These are phyloP conservation scores for Calcarius lapponicus DNA, from an alignment of 2,797 vertebrate genomes.

Conservation along the genomic window DNA sequence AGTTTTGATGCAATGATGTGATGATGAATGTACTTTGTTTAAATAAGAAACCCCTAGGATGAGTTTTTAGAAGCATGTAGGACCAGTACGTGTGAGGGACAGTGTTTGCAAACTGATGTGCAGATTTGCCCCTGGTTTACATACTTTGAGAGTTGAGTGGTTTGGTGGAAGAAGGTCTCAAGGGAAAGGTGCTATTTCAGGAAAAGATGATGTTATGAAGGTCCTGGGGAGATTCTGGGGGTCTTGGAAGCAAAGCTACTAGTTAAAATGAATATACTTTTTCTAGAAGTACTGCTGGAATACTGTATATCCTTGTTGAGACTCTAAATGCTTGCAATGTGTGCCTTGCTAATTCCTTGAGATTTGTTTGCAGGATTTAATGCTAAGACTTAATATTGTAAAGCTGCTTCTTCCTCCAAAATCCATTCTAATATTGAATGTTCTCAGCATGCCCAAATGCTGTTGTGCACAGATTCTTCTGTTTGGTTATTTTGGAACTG, in stretches of 20 bases:
- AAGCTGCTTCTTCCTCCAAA: neutral
- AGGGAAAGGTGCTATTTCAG: neutral
- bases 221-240: neutral
- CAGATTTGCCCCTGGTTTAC: neutral
- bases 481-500: slow-evolving; percentile 42
- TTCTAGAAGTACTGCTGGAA: neutral
- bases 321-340: neutral
- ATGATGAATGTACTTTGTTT: neutral
- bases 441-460: slow-evolving; percentile 9
- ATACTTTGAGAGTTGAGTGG: neutral
- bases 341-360: neutral
- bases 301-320: neutral
- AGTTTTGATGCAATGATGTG: neutral
- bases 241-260: neutral
- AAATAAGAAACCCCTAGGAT: neutral
- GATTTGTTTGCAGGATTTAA: slow-evolving; percentile 1
- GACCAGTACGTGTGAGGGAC: neutral
- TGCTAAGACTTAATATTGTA: neutral
- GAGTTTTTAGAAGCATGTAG: neutral
- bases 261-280: neutral
- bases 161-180: neutral
- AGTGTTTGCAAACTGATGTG: neutral
- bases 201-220: neutral
- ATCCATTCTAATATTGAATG: neutral
- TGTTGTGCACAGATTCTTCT: neutral